Evolutionary conservation across 2,113 vertebrate genomes (phyloP).

Genomic region (Neogale vison): DNA sequence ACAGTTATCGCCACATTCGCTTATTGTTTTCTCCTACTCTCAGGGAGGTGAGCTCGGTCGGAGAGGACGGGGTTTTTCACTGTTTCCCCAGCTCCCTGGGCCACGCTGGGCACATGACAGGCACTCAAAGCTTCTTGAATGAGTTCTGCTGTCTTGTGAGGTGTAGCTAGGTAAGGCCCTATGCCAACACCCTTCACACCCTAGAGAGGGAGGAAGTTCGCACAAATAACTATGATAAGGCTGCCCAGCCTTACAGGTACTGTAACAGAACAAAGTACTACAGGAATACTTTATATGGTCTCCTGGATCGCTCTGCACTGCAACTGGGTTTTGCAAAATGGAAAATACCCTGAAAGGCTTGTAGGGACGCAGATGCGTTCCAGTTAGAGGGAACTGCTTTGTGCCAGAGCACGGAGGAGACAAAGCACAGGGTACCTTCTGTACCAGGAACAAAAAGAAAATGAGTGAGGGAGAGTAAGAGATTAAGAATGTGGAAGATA

Average conservation of each 20-base stretch:
- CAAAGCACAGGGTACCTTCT: neutral
- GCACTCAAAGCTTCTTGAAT: neutral
- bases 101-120: neutral
- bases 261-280: neutral
- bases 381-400: neutral
- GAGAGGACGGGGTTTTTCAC: neutral
- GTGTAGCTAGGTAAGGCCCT: neutral
- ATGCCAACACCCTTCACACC: neutral
- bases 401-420: neutral
- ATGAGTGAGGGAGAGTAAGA: neutral
- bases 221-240: neutral
- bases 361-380: neutral
- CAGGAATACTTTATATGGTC: neutral
- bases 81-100: neutral
- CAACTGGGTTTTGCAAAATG: neutral
- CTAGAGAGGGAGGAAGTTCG: neutral
- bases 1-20: rapidly evolving
- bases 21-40: neutral
- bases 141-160: neutral
- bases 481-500: neutral
- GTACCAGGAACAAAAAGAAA: neutral
- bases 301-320: neutral
- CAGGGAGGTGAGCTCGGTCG: neutral
- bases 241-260: neutral
- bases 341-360: neutral